Conservation (phyloP, 2,113 vertebrate genomes). For the Nicator chloris region DNA sequence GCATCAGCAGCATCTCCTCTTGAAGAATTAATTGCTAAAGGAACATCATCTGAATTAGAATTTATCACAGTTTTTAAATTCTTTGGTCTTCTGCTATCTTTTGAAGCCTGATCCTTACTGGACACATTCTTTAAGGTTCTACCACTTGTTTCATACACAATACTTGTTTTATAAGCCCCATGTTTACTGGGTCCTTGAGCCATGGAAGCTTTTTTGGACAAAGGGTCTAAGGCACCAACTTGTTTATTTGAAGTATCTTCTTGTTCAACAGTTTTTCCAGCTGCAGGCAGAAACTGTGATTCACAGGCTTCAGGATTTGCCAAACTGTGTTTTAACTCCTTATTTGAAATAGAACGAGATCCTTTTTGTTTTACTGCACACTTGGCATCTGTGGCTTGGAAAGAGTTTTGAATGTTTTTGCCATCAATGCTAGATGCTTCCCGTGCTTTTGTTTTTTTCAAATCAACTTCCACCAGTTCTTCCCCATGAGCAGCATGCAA, state of each 20-base stretch:
- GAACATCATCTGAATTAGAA: constrained; percentile 6
- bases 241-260: constrained; percentile 42
- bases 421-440: not conserved
- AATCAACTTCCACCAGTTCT: constrained; percentile 55
- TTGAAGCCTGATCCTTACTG: constrained; percentile 16
- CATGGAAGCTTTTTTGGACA: constrained; percentile 11
- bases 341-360: not conserved
- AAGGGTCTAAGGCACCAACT: constrained; percentile 7
- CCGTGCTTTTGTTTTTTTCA: constrained; percentile 22
- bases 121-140: not conserved
- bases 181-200: constrained; percentile 30
- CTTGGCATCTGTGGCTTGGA: constrained; percentile 9
- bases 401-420: not conserved
- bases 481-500: not conserved
- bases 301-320: not conserved
- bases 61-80: constrained; percentile 34
- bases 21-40: constrained; percentile 18
- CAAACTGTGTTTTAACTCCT: constrained; percentile 23
- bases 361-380: constrained; percentile 35
- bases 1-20: not conserved
- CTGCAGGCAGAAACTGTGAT: not conserved
- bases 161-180: not conserved
- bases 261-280: constrained; percentile 43
- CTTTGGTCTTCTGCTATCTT: constrained; percentile 42
- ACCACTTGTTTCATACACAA: not conserved